These are phyloP conservation scores for Phoebastria nigripes DNA, from an alignment of 2,797 vertebrate genomes.

Conservation along the genomic window DNA sequence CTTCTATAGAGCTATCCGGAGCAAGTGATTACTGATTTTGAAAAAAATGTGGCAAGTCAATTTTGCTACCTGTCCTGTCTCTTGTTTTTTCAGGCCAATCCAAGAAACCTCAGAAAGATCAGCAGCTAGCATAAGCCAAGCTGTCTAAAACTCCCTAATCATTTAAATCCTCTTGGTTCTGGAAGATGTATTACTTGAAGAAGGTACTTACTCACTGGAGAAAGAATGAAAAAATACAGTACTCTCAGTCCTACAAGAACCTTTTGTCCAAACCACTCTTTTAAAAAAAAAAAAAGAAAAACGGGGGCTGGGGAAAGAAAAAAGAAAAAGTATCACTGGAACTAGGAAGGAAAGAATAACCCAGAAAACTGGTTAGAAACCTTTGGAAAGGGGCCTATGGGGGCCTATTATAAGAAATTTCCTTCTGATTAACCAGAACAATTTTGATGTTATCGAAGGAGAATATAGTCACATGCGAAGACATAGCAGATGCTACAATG, in stretches of 20 bases:
- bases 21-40: neutral
- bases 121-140: neutral
- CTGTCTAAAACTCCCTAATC: neutral
- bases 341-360: neutral
- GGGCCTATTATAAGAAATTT: neutral
- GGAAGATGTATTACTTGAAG: neutral
- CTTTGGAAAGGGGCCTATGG: neutral
- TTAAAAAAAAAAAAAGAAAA: neutral
- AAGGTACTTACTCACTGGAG: neutral
- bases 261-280: neutral
- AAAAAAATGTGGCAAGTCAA: neutral
- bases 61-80: neutral
- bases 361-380: neutral
- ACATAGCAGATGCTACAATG: neutral
- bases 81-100: neutral
- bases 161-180: neutral
- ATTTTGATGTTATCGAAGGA: neutral
- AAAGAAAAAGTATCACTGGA: neutral
- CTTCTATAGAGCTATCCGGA: accelerated
- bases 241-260: neutral
- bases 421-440: neutral
- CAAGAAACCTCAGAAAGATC: neutral
- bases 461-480: neutral
- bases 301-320: neutral
- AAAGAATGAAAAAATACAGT: neutral